Percentiles rank a stretch among this genome's conserved stretches.
phyloP scores from a whole-genome alignment of 1,140 invertebrate species.

The Acromyrmex heyeri region DNA sequence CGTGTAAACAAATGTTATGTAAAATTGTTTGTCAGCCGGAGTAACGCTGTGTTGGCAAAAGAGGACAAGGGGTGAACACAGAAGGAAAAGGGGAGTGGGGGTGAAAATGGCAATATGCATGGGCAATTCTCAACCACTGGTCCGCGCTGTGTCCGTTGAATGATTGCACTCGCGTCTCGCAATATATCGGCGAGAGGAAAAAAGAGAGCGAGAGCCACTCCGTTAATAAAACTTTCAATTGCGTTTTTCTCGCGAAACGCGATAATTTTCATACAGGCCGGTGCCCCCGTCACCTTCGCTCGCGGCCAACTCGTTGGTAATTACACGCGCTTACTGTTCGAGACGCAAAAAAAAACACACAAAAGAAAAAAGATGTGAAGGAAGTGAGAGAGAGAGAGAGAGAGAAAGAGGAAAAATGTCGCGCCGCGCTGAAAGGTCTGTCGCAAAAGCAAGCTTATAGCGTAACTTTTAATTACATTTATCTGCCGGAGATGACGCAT shows the following conservation, averaged over 20 bases:
- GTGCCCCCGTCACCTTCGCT: conserved; percentile 12
- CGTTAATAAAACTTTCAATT: conserved; percentile 72
- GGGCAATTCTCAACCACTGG: conserved; percentile 30
- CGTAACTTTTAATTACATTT: conserved; percentile 75
- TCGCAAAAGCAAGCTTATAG: conserved; percentile 58
- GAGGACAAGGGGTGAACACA: background rate
- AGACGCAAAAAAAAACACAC: background rate
- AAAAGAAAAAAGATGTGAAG: background rate
- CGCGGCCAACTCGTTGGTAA: conserved; percentile 32
- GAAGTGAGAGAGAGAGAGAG: background rate
- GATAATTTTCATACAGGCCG: conserved; percentile 65
- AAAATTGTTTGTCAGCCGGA: conserved; percentile 34
- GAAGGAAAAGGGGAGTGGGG: background rate
- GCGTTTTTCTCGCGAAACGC: conserved; percentile 38
- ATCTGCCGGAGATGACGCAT: conserved; percentile 64
- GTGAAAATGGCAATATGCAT: conserved; percentile 25
- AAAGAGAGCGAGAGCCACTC: conserved; percentile 27
- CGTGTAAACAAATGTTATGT: conserved; percentile 54
- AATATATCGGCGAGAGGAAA: background rate
- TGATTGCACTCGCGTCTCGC: conserved; percentile 28
- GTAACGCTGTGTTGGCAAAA: background rate
- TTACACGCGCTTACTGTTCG: conserved; percentile 43
- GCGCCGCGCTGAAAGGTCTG: conserved; percentile 43
- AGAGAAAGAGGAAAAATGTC: background rate
- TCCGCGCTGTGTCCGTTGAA: conserved; percentile 4